phyloP scores from a whole-genome alignment of 2,888 invertebrate genomes.

The Hirtodrosophila alboralis region DNA sequence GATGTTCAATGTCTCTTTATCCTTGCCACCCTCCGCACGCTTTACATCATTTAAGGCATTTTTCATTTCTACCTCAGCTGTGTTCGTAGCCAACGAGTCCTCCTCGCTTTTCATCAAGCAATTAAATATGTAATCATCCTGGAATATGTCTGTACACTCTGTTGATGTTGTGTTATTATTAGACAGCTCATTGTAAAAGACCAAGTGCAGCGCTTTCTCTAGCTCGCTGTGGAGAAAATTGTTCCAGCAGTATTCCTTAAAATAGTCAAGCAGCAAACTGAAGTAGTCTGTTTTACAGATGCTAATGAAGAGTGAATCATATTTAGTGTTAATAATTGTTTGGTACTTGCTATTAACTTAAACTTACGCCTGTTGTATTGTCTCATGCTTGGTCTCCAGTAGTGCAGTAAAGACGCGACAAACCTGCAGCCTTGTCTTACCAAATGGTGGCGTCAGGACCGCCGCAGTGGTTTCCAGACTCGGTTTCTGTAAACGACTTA shows the following conservation, averaged over 20 bases:
- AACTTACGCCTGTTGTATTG: constrained; percentile 88
- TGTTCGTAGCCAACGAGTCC: constrained; percentile 14
- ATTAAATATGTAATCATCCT: constrained; percentile 55
- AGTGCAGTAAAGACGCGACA: constrained; percentile 91
- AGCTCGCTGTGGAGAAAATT: constrained; percentile 97
- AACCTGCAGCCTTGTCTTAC: constrained; percentile 91
- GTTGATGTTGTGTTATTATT: constrained; percentile 81
- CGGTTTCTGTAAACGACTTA: constrained; percentile 84
- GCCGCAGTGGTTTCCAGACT: constrained; percentile 89
- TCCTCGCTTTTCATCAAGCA: constrained; percentile 42
- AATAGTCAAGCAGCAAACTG: constrained; percentile 90
- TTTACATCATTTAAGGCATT: constrained; percentile 51
- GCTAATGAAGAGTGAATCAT: constrained; percentile 46
- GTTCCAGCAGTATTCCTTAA: constrained; percentile 96
- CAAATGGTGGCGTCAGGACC: constrained; percentile 89
- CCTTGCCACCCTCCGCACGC: constrained; percentile 47
- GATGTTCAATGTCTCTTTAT: constrained; percentile 8
- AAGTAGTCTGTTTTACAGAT: constrained; percentile 86
- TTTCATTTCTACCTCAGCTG: constrained; percentile 38
- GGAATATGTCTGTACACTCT: constrained; percentile 67
- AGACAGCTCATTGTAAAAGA: constrained; percentile 85
- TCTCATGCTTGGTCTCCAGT: constrained; percentile 89
- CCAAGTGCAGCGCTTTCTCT: constrained; percentile 90
- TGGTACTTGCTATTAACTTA: not conserved
- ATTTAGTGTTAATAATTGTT: not conserved